Evolutionary conservation across 2,888 invertebrate genomes (phyloP).

Genomic region (Scaptomyza parva): DNA sequence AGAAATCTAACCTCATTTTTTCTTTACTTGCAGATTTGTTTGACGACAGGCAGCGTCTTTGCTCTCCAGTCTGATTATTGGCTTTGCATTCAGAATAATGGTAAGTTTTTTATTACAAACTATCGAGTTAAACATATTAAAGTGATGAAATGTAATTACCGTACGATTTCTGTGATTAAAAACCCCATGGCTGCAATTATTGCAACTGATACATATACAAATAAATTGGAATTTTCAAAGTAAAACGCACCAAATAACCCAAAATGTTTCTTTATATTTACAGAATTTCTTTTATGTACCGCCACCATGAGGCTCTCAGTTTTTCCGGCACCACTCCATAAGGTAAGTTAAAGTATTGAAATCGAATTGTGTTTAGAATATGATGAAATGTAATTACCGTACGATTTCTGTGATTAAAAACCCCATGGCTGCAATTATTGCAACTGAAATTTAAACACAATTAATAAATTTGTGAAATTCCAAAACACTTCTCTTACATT

Average conservation of each 20-base stretch:
- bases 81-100: background rate
- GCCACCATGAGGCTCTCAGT: background rate
- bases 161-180: conserved; percentile 65
- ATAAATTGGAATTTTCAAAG: accelerated
- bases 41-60: background rate
- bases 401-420: conserved; percentile 66
- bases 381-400: conserved; percentile 73
- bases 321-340: background rate
- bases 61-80: background rate
- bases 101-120: conserved; percentile 29
- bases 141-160: conserved; percentile 70
- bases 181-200: conserved; percentile 67
- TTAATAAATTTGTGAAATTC: accelerated
- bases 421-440: conserved; percentile 69
- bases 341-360: conserved; percentile 19
- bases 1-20: conserved; percentile 38
- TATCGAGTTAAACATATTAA: background rate
- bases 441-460: conserved; percentile 51
- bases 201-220: conserved; percentile 56
- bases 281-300: background rate
- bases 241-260: background rate
- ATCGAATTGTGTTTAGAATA: background rate
- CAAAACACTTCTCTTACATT: conserved; percentile 2
- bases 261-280: background rate
- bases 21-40: conserved; percentile 13